Conservation (phyloP, 2,113 vertebrate genomes). For the Petrocephalus zakoni region DNA sequence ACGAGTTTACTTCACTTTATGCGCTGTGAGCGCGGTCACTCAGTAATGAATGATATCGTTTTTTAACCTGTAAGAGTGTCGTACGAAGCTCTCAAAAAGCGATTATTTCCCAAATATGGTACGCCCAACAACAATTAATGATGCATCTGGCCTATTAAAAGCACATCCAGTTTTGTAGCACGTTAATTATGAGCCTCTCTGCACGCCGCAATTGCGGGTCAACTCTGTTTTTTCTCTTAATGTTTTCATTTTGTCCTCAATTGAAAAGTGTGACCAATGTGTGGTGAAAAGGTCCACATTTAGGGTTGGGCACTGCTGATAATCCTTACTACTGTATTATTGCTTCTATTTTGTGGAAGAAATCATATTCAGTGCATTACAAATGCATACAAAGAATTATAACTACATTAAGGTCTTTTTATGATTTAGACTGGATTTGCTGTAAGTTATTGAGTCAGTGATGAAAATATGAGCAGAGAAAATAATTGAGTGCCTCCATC, state of each 20-base stretch:
- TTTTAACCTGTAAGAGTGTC: neutral
- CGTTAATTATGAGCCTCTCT: neutral
- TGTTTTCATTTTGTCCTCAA: neutral
- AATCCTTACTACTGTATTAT: neutral
- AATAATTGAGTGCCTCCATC: neutral
- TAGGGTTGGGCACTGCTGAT: neutral
- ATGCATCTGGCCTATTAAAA: neutral
- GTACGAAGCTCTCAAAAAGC: neutral
- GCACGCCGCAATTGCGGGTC: neutral
- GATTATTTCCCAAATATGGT: neutral
- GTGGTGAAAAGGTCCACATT: neutral
- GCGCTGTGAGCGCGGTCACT: neutral
- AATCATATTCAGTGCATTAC: neutral
- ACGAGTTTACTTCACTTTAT: neutral
- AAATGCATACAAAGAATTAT: neutral
- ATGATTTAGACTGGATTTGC: neutral
- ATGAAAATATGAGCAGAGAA: neutral
- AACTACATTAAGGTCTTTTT: neutral
- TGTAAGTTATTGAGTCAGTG: neutral
- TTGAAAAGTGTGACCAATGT: neutral
- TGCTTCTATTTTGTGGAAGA: neutral
- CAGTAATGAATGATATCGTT: slow-evolving; percentile 1
- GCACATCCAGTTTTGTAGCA: neutral
- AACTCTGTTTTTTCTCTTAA: slow-evolving; percentile 10
- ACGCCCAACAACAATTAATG: neutral